A percentile compares a stretch with the other conserved stretches of the same genome.
Evolutionary conservation across 2,888 invertebrate genomes (phyloP).

Genomic region (Oligia fasciuncula): DNA sequence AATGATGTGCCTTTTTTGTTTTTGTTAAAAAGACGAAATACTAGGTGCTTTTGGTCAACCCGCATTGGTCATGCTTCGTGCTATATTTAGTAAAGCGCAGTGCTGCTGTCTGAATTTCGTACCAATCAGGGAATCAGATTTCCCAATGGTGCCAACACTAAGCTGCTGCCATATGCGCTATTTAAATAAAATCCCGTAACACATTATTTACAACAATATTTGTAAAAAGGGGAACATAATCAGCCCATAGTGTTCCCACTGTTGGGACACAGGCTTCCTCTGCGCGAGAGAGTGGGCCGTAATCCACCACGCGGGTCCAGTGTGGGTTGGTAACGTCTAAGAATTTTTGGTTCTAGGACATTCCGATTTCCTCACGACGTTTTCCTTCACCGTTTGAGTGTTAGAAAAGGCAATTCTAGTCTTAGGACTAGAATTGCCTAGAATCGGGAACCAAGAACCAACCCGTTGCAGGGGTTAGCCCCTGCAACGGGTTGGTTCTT

Average conservation of each 20-base stretch:
- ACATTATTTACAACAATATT: not conserved
- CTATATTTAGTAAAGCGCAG: not conserved
- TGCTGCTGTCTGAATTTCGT: not conserved
- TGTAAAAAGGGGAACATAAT: not conserved
- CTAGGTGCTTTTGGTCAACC: too few relatives aligned
- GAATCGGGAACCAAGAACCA: too few relatives aligned
- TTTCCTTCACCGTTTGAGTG: too few relatives aligned
- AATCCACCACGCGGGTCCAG: not conserved
- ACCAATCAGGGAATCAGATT: not conserved
- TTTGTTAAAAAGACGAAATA: not conserved
- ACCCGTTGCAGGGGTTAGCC: too few relatives aligned
- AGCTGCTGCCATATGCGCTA: not conserved
- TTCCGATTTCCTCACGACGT: not conserved
- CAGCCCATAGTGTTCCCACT: not conserved
- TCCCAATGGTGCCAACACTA: not conserved
- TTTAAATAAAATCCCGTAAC: not conserved
- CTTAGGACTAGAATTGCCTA: too few relatives aligned
- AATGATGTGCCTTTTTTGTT: not conserved
- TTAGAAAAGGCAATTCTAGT: slow-evolving; percentile 1
- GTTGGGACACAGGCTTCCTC: not conserved
- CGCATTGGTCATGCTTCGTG: not conserved
- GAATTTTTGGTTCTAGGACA: not conserved
- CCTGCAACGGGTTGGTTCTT: not conserved
- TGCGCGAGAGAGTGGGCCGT: not conserved
- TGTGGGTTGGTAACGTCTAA: not conserved